Evolutionary conservation across 2,797 vertebrate species (phyloP), one percentile per base, ranked within the genome.

Genomic region (Mallotus villosus): DNA sequence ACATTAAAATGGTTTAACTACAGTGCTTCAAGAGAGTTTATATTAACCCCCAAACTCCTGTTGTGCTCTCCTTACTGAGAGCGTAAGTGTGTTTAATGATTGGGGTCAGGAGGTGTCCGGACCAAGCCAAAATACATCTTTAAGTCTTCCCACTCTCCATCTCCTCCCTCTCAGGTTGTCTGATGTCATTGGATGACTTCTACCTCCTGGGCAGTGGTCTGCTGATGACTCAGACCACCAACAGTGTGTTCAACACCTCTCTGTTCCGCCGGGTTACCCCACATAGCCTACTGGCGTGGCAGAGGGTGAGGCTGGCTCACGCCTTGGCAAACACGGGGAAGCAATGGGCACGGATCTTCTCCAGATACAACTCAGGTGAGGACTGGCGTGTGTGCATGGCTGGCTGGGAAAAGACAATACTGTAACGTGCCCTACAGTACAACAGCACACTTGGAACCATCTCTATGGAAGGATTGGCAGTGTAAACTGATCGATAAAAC

Each of bases 151-250:
- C 16, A 29, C 37, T 63, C 67, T 68, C 12, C 5, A 58, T 29
- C 9, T 58, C 9, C 12, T 37, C 21, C 6, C 21, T 27, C 19
- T 19, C 74, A 97, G 96, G 96, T 37, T 94, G 96, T 85, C 88
- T 97, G 78, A 92, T 89, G 84, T 97, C 96, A 72, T 85, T 97
- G 88, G 95, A 97, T 80, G 95, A 97, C 86, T 97, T 96, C 78
- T 92, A 92, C 83, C 82, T 92, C 68, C 87, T 92, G 8, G 90
- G 90, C 41, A 97, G 90, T 0, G 92, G 95, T 61, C 88, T 97
- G 72, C 82, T 96, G 67, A 88, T 97, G 92, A 88, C 96, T 76
- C 95, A 97, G 90, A 97, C 96, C 69, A 96, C 96, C 74, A 97
- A 95, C 75, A 93, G 87, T 0, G 83, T 97, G 37, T 96, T 91